These are phyloP conservation scores for Cotesia typhae DNA, from an alignment of 1,140 invertebrate genomes.

Conservation along the genomic window DNA sequence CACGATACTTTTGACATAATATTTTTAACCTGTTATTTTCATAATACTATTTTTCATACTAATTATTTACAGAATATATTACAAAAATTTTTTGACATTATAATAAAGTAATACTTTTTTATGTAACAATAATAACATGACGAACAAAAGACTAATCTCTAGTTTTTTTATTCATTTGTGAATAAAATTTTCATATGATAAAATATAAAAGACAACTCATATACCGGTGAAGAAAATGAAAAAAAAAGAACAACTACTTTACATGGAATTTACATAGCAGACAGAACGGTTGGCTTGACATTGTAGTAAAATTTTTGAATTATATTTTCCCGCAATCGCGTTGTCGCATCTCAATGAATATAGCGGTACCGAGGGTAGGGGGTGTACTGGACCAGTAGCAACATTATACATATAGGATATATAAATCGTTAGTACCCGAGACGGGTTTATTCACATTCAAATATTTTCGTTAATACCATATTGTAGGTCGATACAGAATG, in stretches of 20 bases:
- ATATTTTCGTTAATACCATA: constrained; percentile 54
- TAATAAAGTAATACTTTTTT: too few species aligned
- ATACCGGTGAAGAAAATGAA: constrained; percentile 4
- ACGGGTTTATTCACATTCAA: constrained; percentile 58
- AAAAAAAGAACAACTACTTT: constrained; percentile 50
- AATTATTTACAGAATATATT: too few species aligned
- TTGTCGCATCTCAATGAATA: background rate
- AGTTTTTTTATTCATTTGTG: too few species aligned
- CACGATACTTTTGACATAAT: too few species aligned
- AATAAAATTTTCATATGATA: constrained; percentile 9
- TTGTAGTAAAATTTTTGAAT: constrained; percentile 60
- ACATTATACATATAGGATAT: background rate
- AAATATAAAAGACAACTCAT: constrained; percentile 13
- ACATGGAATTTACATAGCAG: constrained; percentile 64
- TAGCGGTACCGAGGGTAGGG: too few species aligned
- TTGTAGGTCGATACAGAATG: constrained; percentile 5
- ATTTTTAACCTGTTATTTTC: too few species aligned
- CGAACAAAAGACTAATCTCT: too few species aligned
- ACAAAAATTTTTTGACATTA: too few species aligned
- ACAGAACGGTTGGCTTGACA: constrained; percentile 54
- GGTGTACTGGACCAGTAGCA: background rate
- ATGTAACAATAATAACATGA: too few species aligned
- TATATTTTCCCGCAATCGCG: constrained; percentile 47
- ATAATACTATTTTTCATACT: too few species aligned
- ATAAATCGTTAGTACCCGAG: constrained; percentile 12